Evolutionary conservation across 2,113 vertebrate species (phyloP).

Genomic region (Halcyon senegalensis): DNA sequence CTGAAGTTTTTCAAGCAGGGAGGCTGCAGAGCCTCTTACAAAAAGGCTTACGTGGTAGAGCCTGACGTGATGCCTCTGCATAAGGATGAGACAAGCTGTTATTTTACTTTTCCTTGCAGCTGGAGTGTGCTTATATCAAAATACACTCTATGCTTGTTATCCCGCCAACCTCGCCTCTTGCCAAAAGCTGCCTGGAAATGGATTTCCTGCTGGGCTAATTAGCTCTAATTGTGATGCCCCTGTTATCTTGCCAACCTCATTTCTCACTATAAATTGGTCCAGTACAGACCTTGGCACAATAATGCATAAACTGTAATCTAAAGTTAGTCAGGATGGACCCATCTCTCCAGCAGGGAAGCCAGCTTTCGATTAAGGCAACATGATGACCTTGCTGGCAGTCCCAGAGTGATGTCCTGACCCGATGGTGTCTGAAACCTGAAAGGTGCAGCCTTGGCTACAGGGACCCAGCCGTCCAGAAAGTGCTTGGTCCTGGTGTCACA

Average conservation of each 20-base stretch:
- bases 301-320: not conserved
- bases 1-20: not conserved
- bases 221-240: conserved; percentile 69
- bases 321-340: conserved; percentile 28
- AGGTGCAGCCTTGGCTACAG: rapidly evolving
- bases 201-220: conserved; percentile 73
- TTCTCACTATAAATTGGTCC: conserved; percentile 63
- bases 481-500: rapidly evolving
- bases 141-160: conserved; percentile 60
- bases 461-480: not conserved
- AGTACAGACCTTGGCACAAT: conserved; percentile 57
- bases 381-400: not conserved
- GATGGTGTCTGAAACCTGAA: not conserved
- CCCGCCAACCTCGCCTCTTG: conserved; percentile 50
- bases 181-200: conserved; percentile 71
- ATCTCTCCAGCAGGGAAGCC: not conserved
- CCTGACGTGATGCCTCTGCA: not conserved
- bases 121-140: conserved; percentile 69
- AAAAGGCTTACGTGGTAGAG: conserved; percentile 8
- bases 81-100: conserved; percentile 60
- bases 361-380: not conserved
- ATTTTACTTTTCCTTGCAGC: conserved; percentile 58
- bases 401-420: not conserved
- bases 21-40: conserved; percentile 7
- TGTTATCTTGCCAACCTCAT: conserved; percentile 69